phyloP scores from a whole-genome alignment of 2,113 vertebrate species.

The Pseudolaguvia tuberculata region DNA sequence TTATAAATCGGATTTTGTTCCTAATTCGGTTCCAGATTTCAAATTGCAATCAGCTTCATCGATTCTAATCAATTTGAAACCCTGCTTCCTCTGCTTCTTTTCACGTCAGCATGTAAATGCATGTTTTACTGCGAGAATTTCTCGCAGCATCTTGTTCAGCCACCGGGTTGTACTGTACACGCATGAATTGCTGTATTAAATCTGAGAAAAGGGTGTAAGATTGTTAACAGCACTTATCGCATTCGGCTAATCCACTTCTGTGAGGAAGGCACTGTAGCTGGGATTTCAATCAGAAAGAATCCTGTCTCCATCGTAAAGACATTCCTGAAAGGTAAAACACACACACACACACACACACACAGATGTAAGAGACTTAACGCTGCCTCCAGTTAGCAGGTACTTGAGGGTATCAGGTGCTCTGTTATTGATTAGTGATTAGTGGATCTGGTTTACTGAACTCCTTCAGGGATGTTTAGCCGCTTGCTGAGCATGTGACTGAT shows the following conservation, averaged over 20 bases:
- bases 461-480: not conserved
- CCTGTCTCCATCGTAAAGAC: constrained; percentile 58
- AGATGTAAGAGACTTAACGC: constrained; percentile 26
- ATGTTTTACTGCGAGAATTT: no score
- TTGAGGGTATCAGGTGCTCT: constrained; percentile 50
- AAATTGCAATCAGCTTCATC: no score
- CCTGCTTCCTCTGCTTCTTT: no score
- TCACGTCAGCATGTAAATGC: no score
- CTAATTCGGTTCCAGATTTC: no score
- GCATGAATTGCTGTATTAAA: constrained; percentile 58
- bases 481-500: no score
- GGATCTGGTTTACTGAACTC: not conserved
- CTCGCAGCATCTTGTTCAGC: constrained; percentile 1
- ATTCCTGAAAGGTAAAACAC: constrained; percentile 9
- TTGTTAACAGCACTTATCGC: constrained; percentile 62
- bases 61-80: no score
- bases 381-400: constrained; percentile 29
- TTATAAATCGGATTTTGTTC: no score
- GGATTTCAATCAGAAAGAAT: constrained; percentile 19
- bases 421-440: constrained; percentile 63
- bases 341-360: not conserved
- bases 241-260: constrained; percentile 63
- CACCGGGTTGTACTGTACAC: constrained; percentile 52
- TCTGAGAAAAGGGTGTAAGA: constrained; percentile 47
- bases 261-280: not conserved